Evolutionary conservation across 2,888 invertebrate species (phyloP).

Genomic region (Halictus quadricinctus): DNA sequence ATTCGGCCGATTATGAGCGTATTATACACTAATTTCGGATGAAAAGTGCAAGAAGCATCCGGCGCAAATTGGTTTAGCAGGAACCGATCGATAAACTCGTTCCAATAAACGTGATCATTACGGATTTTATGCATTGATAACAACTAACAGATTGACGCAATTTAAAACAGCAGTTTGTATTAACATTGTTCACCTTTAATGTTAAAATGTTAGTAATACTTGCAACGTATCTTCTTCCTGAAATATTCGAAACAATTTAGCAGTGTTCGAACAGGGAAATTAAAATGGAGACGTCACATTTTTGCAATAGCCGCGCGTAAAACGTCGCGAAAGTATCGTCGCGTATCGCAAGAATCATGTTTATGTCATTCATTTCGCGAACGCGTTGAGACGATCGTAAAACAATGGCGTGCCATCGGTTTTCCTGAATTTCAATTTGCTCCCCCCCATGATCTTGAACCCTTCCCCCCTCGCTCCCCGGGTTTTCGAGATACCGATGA

Average conservation of each 20-base stretch:
- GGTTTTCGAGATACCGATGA: conserved; percentile 33
- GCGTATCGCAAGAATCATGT: too few relatives aligned
- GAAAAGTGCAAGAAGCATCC: neutral
- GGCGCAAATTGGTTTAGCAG: neutral
- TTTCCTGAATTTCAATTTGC: neutral
- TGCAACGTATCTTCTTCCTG: too few relatives aligned
- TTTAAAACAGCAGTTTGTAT: neutral
- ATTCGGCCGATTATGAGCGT: neutral
- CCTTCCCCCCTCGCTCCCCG: neutral
- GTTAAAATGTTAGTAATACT: too few relatives aligned
- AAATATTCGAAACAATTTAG: too few relatives aligned
- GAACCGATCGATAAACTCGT: neutral
- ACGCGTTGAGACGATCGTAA: conserved; percentile 1
- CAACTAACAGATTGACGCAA: neutral
- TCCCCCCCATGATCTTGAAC: conserved; percentile 26
- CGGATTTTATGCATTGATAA: neutral
- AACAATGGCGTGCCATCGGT: neutral
- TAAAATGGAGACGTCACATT: too few relatives aligned
- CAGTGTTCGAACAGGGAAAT: too few relatives aligned
- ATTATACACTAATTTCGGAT: neutral
- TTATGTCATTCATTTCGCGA: neutral
- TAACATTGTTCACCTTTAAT: neutral
- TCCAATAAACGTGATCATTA: neutral
- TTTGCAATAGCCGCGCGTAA: too few relatives aligned
- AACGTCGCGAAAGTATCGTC: too few relatives aligned